Evolutionary conservation across 1,140 invertebrate species (phyloP), one percentile per base, ranked within the genome.

Genomic region (Dreissena polymorpha): DNA sequence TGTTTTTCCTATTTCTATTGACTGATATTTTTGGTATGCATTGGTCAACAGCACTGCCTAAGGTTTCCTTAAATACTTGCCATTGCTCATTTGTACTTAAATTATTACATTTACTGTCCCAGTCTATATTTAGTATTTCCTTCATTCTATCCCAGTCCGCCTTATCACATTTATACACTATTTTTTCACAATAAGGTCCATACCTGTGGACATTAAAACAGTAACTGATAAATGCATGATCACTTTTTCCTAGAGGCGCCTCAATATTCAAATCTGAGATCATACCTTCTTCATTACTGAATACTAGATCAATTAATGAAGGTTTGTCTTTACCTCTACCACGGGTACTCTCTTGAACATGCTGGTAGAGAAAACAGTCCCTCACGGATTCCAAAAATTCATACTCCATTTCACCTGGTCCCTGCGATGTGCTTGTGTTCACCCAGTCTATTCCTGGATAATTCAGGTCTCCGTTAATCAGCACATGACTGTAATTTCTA

Each of bases 191-290:
- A 39, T n/a, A 1, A 21, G 69, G 23, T 29, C 69, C 49, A 29
- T 50, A n/a, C 12, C n/a, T 21, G 39, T 29, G 50, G 12, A 53
- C 13, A 50, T 71, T 14, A 6, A 71, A 51, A 18, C 29, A 71
- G 23, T 18, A 71, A 21, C 39, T 50, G 16, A 71, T 53, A 71
- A 51, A 10, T 49, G 27, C 25, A 50, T 71, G 69, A 51, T 71
- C 69, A 71, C 69, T 71, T n/a, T 71, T 71, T 16, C 69, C 69
- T 5, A 71, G 69, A 18, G 69, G 69, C 16, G 50, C 69, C 50
- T 49, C 12, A 14, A 71, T 53, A 49, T 51, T 14, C 29, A 49
- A 18, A 27, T 71, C 69, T 71, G 27, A 18, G 10, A 71, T 71
- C 29, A 50, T 51, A 49, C 49, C 49, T 53, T 71, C 69, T 39